Evolutionary conservation across 2,888 invertebrate genomes (phyloP), one percentile per base, ranked within the genome.

Genomic region (Diaperis boleti): DNA sequence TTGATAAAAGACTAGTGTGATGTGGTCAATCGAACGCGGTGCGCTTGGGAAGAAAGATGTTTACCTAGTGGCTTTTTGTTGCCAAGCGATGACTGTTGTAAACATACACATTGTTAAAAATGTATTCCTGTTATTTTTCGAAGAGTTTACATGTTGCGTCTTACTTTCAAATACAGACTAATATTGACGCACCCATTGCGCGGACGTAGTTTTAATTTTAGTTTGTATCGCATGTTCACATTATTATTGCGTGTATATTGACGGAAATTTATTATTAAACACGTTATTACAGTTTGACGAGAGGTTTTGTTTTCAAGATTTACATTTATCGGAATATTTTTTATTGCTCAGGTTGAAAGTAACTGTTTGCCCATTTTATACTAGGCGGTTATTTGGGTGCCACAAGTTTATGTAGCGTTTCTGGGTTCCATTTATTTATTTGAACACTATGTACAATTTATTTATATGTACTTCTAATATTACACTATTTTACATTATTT

Each of bases 21-120:
- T 54, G 10, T 33, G 10, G 44, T 39, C 37, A 33, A 62, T 49
- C 56, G 50, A 62, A 56, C 42, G 22, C 15, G 44, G 20, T 13
- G 20, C 8, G 45, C 52, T 42, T 42, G 6, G 47, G 42, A 35
- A 50, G 50, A 57, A 56, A 41, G 33, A 5, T 41, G 14, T 42
- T 31, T 33, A 26, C 13, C 18, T 49, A 5, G 8, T 52, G 49
- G 13, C 42, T 13, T 14, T 45, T 59, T 39, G 63, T 63, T 63
- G 59, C 64, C 57, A 54, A 35, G 64, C 39, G 20, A 49, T 29
- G 10, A 13, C 15, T 6, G 50, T 18, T 64, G 64, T 54, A 64
- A 52, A 64, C 59, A 59, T 59, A 59, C 59, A 59, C 55, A 55
- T 45, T 11, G 31, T 64, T 55, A 64, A 44, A 54, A 31, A 50